Conservation (phyloP, 2,113 vertebrate genomes). For the Felis chaus region DNA sequence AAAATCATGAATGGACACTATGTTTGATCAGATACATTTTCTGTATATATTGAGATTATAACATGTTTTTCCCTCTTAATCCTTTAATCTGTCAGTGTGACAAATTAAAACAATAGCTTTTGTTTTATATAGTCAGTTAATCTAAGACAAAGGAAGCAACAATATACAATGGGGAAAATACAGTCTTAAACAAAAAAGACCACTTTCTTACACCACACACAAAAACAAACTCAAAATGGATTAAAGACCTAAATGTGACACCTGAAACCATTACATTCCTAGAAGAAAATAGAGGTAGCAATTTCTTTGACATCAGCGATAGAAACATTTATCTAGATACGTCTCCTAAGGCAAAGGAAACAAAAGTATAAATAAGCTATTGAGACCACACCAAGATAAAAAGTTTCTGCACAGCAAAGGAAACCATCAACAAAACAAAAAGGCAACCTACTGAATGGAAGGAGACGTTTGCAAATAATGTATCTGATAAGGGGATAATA, state of each 20-base stretch:
- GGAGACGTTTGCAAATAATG: background rate
- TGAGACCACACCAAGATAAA: background rate
- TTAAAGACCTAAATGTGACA: background rate
- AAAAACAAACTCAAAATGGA: background rate
- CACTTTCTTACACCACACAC: background rate
- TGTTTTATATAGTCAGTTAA: background rate
- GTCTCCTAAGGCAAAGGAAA: background rate
- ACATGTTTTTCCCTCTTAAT: background rate
- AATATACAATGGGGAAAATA: background rate
- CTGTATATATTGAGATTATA: background rate
- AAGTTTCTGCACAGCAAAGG: background rate
- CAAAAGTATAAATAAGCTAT: background rate
- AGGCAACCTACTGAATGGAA: background rate
- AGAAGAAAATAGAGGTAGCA: background rate
- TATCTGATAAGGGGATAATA: background rate
- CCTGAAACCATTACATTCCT: background rate
- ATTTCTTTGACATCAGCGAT: background rate
- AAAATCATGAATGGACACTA: background rate
- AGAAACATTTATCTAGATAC: background rate
- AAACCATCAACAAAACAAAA: background rate
- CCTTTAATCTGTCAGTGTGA: background rate
- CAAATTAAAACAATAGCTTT: background rate
- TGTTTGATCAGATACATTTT: background rate
- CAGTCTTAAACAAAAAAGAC: background rate
- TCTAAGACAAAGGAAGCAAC: background rate